A percentile compares a stretch with the other conserved stretches of the same genome.
These are phyloP conservation scores for Loxodonta africana DNA, from an alignment of 2,113 vertebrate species.

Conservation along the genomic window DNA sequence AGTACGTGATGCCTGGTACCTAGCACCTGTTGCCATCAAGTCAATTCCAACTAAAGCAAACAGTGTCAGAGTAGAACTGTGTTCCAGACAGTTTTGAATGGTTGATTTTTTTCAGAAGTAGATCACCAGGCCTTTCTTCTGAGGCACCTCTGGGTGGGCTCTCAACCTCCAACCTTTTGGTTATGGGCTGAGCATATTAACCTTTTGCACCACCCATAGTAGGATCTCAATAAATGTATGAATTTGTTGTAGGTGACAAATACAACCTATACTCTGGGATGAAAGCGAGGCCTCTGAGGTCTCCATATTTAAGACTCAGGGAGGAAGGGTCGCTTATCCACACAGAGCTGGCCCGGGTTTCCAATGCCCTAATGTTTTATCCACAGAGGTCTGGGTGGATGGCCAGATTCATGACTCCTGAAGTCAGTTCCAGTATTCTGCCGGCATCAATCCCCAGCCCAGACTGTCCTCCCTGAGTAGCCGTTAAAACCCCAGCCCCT, in stretches of 20 bases:
- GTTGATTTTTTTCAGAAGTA: not conserved
- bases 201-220: not conserved
- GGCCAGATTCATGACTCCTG: not conserved
- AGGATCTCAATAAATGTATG: not conserved
- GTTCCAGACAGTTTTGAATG: not conserved
- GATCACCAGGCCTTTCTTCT: not conserved
- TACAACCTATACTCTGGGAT: not conserved
- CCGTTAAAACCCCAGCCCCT: not conserved
- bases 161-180: not conserved
- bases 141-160: not conserved
- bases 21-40: not conserved
- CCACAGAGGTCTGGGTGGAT: not conserved
- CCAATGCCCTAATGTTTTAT: not conserved
- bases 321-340: not conserved
- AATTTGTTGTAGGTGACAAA: not conserved
- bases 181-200: not conserved
- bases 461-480: rapidly evolving
- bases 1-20: too few species aligned
- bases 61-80: not conserved
- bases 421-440: not conserved
- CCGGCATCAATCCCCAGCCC: rapidly evolving
- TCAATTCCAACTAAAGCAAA: not conserved
- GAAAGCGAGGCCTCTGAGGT: not conserved
- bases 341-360: not conserved
- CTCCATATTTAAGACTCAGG: not conserved